These are phyloP conservation scores for Diorhabda sublineata DNA, from an alignment of 1,140 invertebrate genomes.

Conservation along the genomic window DNA sequence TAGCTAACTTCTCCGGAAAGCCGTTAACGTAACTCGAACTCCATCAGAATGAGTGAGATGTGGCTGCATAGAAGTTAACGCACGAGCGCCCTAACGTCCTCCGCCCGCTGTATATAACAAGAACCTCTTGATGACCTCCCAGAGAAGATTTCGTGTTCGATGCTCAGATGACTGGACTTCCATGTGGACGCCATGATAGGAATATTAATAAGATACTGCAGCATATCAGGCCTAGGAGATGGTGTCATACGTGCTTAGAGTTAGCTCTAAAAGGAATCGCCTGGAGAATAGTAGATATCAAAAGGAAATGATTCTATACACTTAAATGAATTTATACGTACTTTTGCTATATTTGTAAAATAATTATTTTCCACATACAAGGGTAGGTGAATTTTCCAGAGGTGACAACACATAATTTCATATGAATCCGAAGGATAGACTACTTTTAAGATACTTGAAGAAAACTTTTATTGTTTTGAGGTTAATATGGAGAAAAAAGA, in stretches of 20 bases:
- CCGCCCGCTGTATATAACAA: slow-evolving; percentile 12
- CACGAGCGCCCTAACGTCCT: slow-evolving; percentile 9
- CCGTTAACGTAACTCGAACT: no score
- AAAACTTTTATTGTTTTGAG: no score
- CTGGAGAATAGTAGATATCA: background rate
- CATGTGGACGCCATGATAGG: slow-evolving; percentile 6
- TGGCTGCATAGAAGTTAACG: background rate
- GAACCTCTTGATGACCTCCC: slow-evolving; percentile 15
- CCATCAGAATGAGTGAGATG: slow-evolving; percentile 8
- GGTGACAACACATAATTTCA: no score
- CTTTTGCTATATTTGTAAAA: no score
- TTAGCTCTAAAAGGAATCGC: background rate
- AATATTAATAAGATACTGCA: slow-evolving; percentile 16
- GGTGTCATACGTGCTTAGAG: slow-evolving; percentile 15
- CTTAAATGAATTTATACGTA: background rate
- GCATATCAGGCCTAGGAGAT: slow-evolving; percentile 1
- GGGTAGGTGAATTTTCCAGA: no score
- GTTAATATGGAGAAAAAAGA: no score
- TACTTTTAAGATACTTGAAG: no score
- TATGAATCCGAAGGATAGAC: no score
- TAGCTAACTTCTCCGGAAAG: no score
- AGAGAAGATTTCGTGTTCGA: slow-evolving; percentile 6
- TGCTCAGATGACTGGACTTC: slow-evolving; percentile 20
- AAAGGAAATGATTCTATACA: background rate
- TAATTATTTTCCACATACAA: no score